phyloP scores from a whole-genome alignment of 2,113 vertebrate species.

The Anoura caudifer region DNA sequence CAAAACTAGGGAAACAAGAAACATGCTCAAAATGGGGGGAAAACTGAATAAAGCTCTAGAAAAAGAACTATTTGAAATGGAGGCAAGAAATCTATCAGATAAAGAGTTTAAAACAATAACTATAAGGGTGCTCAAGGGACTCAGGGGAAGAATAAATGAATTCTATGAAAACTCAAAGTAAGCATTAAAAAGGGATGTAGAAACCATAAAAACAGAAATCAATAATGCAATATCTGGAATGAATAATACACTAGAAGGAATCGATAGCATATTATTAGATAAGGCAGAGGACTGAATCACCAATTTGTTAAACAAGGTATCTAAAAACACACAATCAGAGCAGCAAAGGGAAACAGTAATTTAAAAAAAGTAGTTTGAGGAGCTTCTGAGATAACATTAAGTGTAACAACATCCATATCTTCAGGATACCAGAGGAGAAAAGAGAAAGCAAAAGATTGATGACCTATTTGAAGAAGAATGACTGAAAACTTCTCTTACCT shows the following conservation, averaged over 20 bases:
- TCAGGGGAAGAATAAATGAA: background rate
- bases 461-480: too few relatives aligned
- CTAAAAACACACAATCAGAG: background rate
- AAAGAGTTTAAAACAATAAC: background rate
- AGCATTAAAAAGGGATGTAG: background rate
- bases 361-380: too few relatives aligned
- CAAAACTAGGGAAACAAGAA: background rate
- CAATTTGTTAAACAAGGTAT: background rate
- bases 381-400: too few relatives aligned
- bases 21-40: background rate
- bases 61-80: background rate
- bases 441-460: too few relatives aligned
- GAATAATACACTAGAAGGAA: background rate
- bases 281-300: background rate
- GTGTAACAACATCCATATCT: too few relatives aligned
- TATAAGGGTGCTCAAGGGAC: background rate
- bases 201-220: background rate
- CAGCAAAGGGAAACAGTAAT: too few relatives aligned
- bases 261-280: background rate
- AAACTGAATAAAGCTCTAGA: background rate
- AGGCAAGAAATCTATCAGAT: background rate
- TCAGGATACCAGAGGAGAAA: too few relatives aligned
- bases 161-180: background rate
- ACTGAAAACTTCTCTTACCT: too few relatives aligned
- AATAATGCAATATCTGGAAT: background rate